These are phyloP conservation scores for Cavia aperea DNA, from an alignment of 2,113 vertebrate genomes.

Conservation along the genomic window DNA sequence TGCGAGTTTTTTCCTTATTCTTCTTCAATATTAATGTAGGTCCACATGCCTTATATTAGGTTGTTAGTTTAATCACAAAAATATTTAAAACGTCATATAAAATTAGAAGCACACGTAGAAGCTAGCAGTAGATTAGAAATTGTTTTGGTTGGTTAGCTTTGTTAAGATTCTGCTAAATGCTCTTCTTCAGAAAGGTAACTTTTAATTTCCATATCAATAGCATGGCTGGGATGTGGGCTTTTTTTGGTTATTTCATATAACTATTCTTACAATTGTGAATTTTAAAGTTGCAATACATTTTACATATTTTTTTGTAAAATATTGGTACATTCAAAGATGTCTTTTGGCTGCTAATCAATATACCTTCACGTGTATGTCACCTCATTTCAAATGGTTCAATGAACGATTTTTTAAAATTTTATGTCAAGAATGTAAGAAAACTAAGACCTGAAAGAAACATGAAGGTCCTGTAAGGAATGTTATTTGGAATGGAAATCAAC, in stretches of 20 bases:
- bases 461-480: neutral
- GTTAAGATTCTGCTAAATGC: conserved; percentile 48
- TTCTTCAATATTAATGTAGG: conserved; percentile 17
- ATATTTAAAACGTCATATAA: conserved; percentile 53
- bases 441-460: conserved; percentile 36
- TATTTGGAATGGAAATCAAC: conserved; percentile 6
- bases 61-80: conserved; percentile 45
- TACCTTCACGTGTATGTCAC: neutral
- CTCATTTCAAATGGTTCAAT: neutral
- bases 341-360: conserved; percentile 52
- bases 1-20: neutral
- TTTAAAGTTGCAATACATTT: conserved; percentile 43
- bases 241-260: conserved; percentile 31
- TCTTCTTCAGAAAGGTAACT: conserved; percentile 50
- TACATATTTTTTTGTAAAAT: conserved; percentile 21
- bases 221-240: neutral
- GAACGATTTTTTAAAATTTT: no score
- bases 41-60: conserved; percentile 23
- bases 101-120: conserved; percentile 35
- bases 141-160: conserved; percentile 62
- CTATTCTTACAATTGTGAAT: conserved; percentile 47
- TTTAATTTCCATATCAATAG: conserved; percentile 59
- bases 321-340: conserved; percentile 41
- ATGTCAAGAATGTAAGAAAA: conserved; percentile 9
- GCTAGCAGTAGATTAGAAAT: conserved; percentile 47